Percentiles rank a stretch among this genome's conserved stretches.
phyloP scores from a whole-genome alignment of 1,140 invertebrate species.

The Andrena cerasifolii region DNA sequence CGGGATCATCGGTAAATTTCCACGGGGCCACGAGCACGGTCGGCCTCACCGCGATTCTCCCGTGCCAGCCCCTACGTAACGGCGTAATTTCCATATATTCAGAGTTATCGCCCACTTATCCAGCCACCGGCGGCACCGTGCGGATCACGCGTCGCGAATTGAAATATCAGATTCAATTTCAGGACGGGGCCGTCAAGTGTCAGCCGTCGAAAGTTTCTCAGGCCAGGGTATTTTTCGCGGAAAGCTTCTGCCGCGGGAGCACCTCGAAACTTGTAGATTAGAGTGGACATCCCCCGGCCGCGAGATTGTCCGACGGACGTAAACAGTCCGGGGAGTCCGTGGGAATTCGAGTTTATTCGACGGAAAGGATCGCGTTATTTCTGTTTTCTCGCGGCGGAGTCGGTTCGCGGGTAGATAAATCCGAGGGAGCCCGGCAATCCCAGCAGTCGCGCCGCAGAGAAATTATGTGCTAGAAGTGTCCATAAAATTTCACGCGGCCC shows the following conservation, averaged over 20 bases:
- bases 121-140: background rate
- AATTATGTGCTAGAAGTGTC: slow-evolving; percentile 22
- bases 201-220: background rate
- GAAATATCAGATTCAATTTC: slow-evolving; percentile 33
- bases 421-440: background rate
- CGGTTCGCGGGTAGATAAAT: slow-evolving; percentile 4
- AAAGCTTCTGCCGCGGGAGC: too few species aligned
- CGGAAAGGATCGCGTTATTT: slow-evolving; percentile 4
- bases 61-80: too few species aligned
- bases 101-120: slow-evolving; percentile 1
- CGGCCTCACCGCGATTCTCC: background rate
- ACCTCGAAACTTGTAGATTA: too few species aligned
- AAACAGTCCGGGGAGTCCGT: too few species aligned
- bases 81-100: slow-evolving; percentile 19
- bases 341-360: background rate
- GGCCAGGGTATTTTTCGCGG: background rate
- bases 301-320: too few species aligned
- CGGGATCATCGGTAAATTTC: background rate
- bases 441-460: background rate
- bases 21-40: background rate
- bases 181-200: background rate
- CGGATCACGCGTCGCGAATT: slow-evolving; percentile 8
- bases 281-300: too few species aligned
- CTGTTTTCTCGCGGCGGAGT: background rate
- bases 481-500: slow-evolving; percentile 23